These are phyloP conservation scores for Perca schrenkii DNA, from an alignment of 2,113 vertebrate species.

Conservation along the genomic window DNA sequence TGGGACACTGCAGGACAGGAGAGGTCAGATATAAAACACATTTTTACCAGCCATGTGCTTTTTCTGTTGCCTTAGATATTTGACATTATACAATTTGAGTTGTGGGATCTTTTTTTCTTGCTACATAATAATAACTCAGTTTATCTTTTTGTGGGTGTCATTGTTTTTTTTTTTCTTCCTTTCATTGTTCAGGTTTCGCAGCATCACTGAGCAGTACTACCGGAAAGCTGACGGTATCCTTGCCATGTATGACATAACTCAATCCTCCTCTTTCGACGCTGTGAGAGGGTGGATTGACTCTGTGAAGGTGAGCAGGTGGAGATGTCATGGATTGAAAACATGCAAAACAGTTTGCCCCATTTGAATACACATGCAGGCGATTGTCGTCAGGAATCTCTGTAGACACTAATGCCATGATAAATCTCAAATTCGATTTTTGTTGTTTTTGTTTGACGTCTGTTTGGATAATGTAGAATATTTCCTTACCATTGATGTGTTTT, in stretches of 20 bases:
- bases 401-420: neutral
- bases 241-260: conserved; percentile 87
- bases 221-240: conserved; percentile 86
- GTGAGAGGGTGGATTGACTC: conserved; percentile 86
- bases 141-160: neutral
- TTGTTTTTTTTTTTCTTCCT: neutral
- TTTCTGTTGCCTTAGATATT: neutral
- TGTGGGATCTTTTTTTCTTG: neutral
- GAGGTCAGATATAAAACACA: conserved; percentile 77
- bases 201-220: conserved; percentile 89
- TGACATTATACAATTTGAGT: neutral
- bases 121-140: neutral
- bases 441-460: neutral
- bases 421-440: neutral
- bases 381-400: neutral
- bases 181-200: conserved; percentile 82
- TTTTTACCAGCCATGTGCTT: neutral
- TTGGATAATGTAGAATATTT: neutral
- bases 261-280: conserved; percentile 76
- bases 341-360: conserved; percentile 46
- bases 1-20: conserved; percentile 92
- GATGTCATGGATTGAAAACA: conserved; percentile 18
- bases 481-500: neutral
- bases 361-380: conserved; percentile 45
- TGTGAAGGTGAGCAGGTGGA: conserved; percentile 81